A percentile compares a stretch with the other conserved stretches of the same genome.
phyloP scores from a whole-genome alignment of 2,113 vertebrate species.

The Mustela nigripes region DNA sequence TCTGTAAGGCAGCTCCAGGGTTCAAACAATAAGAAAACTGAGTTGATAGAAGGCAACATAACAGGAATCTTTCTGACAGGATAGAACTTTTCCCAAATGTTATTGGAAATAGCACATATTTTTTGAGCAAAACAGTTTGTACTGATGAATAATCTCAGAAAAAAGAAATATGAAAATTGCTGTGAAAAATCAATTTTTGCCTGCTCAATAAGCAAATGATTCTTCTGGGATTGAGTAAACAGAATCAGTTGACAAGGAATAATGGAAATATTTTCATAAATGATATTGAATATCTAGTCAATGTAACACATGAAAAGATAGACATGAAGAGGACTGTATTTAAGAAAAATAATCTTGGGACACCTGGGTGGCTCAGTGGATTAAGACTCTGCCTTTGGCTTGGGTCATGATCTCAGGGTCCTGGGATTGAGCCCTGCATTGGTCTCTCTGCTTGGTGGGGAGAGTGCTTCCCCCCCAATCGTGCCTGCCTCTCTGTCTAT shows the following conservation, averaged over 20 bases:
- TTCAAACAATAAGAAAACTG: neutral
- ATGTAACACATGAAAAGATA: neutral
- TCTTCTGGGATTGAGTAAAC: neutral
- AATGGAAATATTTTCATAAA: conserved; percentile 16
- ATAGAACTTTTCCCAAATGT: neutral
- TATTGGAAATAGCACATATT: neutral
- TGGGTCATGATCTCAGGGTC: too few species aligned
- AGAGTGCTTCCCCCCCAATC: too few species aligned
- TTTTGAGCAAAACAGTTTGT: conserved; percentile 23
- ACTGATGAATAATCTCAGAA: neutral
- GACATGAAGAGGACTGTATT: neutral
- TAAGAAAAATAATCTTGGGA: neutral
- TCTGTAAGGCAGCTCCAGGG: neutral
- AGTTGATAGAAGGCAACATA: neutral
- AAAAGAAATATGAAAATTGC: neutral
- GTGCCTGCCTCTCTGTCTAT: too few species aligned
- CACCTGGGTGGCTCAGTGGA: too few species aligned
- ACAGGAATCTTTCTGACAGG: neutral
- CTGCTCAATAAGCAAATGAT: neutral
- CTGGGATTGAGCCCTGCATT: too few species aligned
- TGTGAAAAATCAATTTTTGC: conserved; percentile 39
- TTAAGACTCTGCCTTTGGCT: too few species aligned
- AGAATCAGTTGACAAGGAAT: neutral
- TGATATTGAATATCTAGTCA: neutral
- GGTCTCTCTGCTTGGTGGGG: too few species aligned